Evolutionary conservation across 2,888 invertebrate genomes (phyloP).

Genomic region (Ephialtes manifestator): DNA sequence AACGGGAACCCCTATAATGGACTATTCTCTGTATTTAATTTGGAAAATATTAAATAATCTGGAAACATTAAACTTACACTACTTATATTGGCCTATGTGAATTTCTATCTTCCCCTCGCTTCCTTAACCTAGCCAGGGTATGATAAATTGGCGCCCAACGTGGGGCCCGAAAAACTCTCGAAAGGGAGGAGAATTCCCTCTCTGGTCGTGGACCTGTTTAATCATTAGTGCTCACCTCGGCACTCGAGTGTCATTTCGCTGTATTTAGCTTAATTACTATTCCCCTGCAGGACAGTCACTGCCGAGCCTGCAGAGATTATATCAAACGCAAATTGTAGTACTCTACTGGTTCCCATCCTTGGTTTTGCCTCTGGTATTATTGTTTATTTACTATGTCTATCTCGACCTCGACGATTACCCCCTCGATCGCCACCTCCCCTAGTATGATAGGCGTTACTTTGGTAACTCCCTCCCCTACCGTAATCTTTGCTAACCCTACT

Average conservation of each 20-base stretch:
- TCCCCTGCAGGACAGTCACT: neutral
- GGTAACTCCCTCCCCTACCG: neutral
- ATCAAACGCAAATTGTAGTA: too few species aligned
- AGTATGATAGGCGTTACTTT: neutral
- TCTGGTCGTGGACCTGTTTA: neutral
- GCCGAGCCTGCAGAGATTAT: too few species aligned
- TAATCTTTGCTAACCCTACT: neutral
- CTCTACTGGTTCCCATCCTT: neutral
- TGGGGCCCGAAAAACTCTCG: slow-evolving; percentile 1
- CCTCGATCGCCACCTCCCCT: neutral
- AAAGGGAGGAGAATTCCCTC: neutral
- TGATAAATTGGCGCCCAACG: slow-evolving; percentile 11
- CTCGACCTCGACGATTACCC: neutral
- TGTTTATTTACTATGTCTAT: neutral
- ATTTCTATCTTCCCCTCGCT: too few species aligned
- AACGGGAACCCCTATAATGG: too few species aligned
- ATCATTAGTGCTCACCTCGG: neutral
- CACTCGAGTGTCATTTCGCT: neutral
- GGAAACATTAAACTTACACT: too few species aligned
- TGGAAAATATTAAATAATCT: too few species aligned
- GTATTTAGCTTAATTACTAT: neutral
- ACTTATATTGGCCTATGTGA: too few species aligned
- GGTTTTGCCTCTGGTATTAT: neutral
- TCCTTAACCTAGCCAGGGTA: neutral
- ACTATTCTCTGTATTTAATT: too few species aligned